Conservation (phyloP, 2,888 invertebrate species). For the Spisula solida region DNA sequence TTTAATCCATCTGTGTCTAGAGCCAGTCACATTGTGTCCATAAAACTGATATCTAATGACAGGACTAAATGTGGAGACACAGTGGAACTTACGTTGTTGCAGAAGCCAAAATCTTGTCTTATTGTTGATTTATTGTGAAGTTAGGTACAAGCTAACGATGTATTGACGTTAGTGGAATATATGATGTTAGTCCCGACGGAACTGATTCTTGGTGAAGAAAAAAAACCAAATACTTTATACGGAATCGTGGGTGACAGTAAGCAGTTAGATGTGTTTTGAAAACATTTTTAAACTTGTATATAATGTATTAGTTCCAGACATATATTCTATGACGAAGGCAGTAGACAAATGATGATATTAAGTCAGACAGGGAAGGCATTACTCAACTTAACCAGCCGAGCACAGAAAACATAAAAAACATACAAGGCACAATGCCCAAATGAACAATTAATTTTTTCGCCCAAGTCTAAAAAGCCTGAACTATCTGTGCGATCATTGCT, state of each 20-base stretch:
- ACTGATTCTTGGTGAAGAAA: background rate
- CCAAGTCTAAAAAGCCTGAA: no score
- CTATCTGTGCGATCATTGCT: no score
- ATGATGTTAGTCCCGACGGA: background rate
- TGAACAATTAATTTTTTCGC: no score
- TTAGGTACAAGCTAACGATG: background rate
- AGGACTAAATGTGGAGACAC: background rate
- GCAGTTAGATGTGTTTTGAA: background rate
- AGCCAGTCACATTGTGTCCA: background rate
- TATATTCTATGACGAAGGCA: no score
- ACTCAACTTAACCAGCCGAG: no score
- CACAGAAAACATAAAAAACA: no score
- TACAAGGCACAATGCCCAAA: no score
- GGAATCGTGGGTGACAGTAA: background rate
- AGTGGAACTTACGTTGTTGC: background rate
- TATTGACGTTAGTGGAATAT: background rate
- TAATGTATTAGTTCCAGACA: no score
- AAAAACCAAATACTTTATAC: background rate
- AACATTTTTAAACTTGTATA: no score
- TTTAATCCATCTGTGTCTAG: background rate
- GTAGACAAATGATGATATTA: no score
- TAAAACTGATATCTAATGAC: background rate
- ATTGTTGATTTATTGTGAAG: background rate
- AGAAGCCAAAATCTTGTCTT: background rate
- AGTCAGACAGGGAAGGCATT: no score